Percentiles rank a stretch among this genome's conserved stretches.
These are phyloP conservation scores for Xiphydria camelus DNA, from an alignment of 2,888 invertebrate genomes.

Conservation along the genomic window DNA sequence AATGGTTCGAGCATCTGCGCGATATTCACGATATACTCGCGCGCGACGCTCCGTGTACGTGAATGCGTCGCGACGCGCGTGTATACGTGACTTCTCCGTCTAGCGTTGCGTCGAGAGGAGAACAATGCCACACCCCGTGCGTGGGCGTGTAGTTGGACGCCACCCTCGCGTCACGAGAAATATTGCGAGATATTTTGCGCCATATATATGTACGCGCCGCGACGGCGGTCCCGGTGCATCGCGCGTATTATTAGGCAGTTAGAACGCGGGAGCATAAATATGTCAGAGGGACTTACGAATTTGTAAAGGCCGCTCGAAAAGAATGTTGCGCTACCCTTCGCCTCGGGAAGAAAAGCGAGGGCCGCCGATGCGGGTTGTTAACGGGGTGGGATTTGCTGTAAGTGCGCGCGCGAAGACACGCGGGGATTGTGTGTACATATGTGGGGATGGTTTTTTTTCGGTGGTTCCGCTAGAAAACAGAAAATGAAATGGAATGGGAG, in stretches of 20 bases:
- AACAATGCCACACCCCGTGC: conserved; percentile 23
- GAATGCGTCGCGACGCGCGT: background rate
- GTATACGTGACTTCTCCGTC: conserved; percentile 4
- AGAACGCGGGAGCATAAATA: conserved; percentile 34
- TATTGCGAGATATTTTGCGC: conserved; percentile 31
- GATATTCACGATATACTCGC: conserved; percentile 23
- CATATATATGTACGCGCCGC: conserved; percentile 6
- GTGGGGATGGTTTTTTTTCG: no score
- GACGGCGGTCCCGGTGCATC: conserved; percentile 12
- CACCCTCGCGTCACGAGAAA: conserved; percentile 28
- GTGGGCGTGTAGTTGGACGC: conserved; percentile 23
- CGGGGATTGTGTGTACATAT: no score
- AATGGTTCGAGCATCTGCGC: conserved; percentile 33
- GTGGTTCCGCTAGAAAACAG: no score
- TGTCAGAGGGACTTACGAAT: conserved; percentile 18
- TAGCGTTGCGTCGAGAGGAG: conserved; percentile 12
- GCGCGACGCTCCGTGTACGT: background rate
- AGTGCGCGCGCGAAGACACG: no score
- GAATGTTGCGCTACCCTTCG: conserved; percentile 17
- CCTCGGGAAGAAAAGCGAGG: no score
- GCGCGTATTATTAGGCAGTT: conserved; percentile 30
- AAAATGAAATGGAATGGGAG: no score
- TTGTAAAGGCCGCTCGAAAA: conserved; percentile 13
- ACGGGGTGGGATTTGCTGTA: no score
- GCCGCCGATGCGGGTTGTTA: no score